phyloP scores from a whole-genome alignment of 2,888 invertebrate species.

The Cacoxenus indagator region DNA sequence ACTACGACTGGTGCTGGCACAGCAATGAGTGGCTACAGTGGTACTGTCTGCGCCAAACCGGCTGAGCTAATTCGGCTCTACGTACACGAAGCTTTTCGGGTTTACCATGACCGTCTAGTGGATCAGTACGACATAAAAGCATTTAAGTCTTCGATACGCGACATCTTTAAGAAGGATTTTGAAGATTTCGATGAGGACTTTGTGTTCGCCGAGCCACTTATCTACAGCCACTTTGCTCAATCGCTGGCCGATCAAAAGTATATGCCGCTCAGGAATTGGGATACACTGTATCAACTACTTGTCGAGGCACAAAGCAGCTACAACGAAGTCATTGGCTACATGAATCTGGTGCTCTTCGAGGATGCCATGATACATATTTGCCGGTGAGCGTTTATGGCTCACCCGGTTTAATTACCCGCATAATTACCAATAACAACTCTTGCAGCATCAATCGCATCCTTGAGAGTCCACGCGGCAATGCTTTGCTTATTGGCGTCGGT shows the following conservation, averaged over 20 bases:
- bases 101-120: conserved; percentile 92
- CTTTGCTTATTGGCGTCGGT: conserved; percentile 93
- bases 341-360: conserved; percentile 96
- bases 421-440: not conserved
- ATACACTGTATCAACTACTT: conserved; percentile 80
- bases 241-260: conserved; percentile 87
- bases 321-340: conserved; percentile 90
- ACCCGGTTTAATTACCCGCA: not conserved
- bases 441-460: conserved; percentile 89
- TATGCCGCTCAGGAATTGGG: conserved; percentile 83
- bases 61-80: conserved; percentile 86
- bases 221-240: conserved; percentile 93
- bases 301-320: conserved; percentile 86
- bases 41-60: conserved; percentile 74
- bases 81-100: conserved; percentile 91
- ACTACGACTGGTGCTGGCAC: conserved; percentile 34
- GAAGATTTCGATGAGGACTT: conserved; percentile 83
- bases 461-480: conserved; percentile 93
- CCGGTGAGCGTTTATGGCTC: conserved; percentile 73
- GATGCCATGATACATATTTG: conserved; percentile 96
- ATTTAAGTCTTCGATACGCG: conserved; percentile 81
- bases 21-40: conserved; percentile 44
- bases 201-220: conserved; percentile 82
- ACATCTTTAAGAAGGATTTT: conserved; percentile 85
- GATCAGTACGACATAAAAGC: conserved; percentile 83